phyloP scores from a whole-genome alignment of 2,888 invertebrate species.

The Hyposoter didymator region DNA sequence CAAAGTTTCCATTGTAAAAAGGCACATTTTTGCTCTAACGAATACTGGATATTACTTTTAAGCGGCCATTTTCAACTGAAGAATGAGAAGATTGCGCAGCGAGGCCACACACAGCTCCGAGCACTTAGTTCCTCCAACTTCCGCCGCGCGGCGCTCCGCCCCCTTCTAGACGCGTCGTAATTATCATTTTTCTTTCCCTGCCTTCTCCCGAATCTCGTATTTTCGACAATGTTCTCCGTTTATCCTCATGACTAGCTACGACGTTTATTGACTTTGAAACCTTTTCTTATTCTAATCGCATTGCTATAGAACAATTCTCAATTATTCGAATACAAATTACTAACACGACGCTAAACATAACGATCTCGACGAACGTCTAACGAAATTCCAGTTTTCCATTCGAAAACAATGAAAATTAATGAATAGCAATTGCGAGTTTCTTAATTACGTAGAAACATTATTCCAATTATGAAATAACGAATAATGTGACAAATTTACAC shows the following conservation, averaged over 20 bases:
- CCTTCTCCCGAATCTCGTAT: conserved; percentile 8
- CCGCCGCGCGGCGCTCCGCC: conserved; percentile 46
- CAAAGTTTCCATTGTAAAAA: conserved; percentile 78
- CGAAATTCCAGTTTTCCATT: neutral
- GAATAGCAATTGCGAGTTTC: neutral
- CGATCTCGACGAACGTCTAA: too few species aligned
- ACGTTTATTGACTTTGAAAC: neutral
- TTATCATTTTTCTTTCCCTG: conserved; percentile 13
- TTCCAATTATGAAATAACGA: neutral
- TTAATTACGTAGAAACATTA: neutral
- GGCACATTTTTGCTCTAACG: conserved; percentile 74
- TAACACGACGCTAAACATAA: too few species aligned
- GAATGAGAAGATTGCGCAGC: conserved; percentile 54
- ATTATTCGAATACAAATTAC: neutral
- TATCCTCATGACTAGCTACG: too few species aligned
- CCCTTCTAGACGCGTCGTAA: conserved; percentile 15
- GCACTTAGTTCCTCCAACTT: conserved; percentile 15
- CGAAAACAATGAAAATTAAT: neutral
- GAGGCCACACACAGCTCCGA: conserved; percentile 3
- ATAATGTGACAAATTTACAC: neutral
- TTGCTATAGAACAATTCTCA: neutral
- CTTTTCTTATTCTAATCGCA: neutral
- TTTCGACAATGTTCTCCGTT: conserved; percentile 36
- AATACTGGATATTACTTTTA: conserved; percentile 72
- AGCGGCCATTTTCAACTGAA: conserved; percentile 80